Evolutionary conservation across 2,113 vertebrate genomes (phyloP).

Genomic region (Neodontobutis hainanensis): DNA sequence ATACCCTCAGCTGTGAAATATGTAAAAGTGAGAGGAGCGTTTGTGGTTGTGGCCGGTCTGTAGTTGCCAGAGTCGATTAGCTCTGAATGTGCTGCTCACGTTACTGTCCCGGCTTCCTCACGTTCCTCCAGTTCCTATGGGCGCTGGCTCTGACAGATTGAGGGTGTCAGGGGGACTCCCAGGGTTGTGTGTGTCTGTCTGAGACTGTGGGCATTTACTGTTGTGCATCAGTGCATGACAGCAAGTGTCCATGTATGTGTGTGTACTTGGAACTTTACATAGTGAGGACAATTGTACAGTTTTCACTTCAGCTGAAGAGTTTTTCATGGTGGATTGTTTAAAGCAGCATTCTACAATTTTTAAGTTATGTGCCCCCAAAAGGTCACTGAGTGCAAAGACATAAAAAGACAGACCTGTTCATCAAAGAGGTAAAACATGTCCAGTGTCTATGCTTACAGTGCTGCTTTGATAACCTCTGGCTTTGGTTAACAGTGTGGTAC

Average conservation of each 20-base stretch:
- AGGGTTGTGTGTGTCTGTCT: constrained; percentile 33
- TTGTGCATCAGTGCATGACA: constrained; percentile 36
- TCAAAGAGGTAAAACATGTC: too few relatives aligned
- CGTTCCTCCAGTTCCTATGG: constrained; percentile 55
- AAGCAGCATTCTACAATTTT: too few relatives aligned
- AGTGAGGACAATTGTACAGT: too few relatives aligned
- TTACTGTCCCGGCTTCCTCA: constrained; percentile 50
- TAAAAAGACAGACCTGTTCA: too few relatives aligned
- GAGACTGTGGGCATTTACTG: constrained; percentile 33
- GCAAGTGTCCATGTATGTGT: constrained; percentile 17
- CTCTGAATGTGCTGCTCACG: constrained; percentile 58
- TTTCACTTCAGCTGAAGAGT: too few relatives aligned
- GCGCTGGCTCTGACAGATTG: constrained; percentile 72
- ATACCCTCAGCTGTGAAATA: constrained; percentile 55
- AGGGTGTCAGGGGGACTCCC: constrained; percentile 62
- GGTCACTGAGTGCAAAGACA: too few relatives aligned
- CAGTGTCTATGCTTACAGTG: too few relatives aligned
- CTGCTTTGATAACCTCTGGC: too few relatives aligned
- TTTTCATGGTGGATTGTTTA: too few relatives aligned
- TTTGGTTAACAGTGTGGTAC: too few relatives aligned
- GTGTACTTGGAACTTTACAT: constrained; percentile 4
- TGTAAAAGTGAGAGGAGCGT: constrained; percentile 41
- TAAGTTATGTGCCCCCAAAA: too few relatives aligned
- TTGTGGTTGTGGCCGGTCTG: constrained; percentile 58
- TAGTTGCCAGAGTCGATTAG: constrained; percentile 67